Evolutionary conservation across 2,113 vertebrate genomes (phyloP).

Genomic region (Caretta caretta): DNA sequence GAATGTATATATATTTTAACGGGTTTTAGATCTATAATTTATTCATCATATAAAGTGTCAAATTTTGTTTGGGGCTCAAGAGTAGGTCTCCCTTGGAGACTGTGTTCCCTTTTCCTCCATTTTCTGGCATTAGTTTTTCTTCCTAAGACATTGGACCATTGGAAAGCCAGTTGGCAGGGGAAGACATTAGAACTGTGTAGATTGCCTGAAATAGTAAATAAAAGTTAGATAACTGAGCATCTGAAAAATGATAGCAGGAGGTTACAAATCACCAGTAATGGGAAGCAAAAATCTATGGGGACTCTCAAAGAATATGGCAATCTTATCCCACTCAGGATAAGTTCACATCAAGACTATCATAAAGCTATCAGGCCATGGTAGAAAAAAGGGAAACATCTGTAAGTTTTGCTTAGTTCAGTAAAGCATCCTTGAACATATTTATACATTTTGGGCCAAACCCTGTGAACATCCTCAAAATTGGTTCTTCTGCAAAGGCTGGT

Average conservation of each 20-base stretch:
- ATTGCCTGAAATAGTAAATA: background rate
- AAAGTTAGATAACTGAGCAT: background rate
- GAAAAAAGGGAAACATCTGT: background rate
- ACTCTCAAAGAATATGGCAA: background rate
- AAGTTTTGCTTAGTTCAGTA: background rate
- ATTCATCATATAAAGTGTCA: background rate
- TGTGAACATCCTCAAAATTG: rapidly evolving
- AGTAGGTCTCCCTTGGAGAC: rapidly evolving
- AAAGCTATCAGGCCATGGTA: background rate
- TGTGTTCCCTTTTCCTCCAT: background rate
- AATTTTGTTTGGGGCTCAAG: background rate
- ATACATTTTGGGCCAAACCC: background rate
- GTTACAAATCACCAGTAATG: background rate
- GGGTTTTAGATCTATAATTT: background rate
- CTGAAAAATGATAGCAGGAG: background rate
- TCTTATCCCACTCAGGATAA: background rate
- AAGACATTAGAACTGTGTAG: background rate
- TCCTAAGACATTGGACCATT: background rate
- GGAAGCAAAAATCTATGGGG: background rate
- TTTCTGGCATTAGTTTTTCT: background rate
- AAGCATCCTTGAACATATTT: background rate
- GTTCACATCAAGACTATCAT: background rate
- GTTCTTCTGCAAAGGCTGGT: background rate
- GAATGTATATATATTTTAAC: background rate
- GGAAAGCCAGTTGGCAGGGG: background rate